These are phyloP conservation scores for Sarcophaga rosellei DNA, from an alignment of 2,888 invertebrate species.

Conservation along the genomic window DNA sequence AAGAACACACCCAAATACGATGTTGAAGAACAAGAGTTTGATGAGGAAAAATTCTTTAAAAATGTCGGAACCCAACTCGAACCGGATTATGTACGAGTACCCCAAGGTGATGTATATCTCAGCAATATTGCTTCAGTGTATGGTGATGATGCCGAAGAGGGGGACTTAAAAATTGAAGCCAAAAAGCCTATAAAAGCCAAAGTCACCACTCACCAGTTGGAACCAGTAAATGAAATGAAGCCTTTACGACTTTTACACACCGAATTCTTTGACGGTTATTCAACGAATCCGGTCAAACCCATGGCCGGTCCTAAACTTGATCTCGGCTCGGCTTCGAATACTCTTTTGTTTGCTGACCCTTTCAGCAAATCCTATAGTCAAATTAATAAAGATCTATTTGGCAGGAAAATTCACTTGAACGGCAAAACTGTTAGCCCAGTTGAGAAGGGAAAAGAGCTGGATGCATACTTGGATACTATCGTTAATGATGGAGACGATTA, in stretches of 20 bases:
- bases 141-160: constrained; percentile 71
- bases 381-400: constrained; percentile 1
- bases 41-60: constrained; percentile 78
- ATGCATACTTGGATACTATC: neutral
- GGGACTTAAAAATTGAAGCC: constrained; percentile 43
- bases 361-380: constrained; percentile 68
- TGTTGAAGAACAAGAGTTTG: constrained; percentile 73
- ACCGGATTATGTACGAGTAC: constrained; percentile 73
- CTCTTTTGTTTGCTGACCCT: constrained; percentile 74
- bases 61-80: constrained; percentile 72
- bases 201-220: neutral
- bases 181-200: neutral
- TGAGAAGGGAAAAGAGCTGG: constrained; percentile 24
- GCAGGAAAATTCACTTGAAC: constrained; percentile 12
- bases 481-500: constrained; percentile 67
- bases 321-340: constrained; percentile 73
- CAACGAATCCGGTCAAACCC: constrained; percentile 65
- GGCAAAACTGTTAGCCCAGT: constrained; percentile 21
- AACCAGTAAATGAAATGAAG: constrained; percentile 67
- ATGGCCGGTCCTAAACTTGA: constrained; percentile 61
- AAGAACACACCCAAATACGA: constrained; percentile 71
- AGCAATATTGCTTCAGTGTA: constrained; percentile 74
- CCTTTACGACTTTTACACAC: constrained; percentile 72
- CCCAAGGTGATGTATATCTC: constrained; percentile 78
- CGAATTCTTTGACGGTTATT: constrained; percentile 76